Evolutionary conservation across 2,113 vertebrate genomes (phyloP).

Genomic region (Rhegmatorhina hoffmannsi): DNA sequence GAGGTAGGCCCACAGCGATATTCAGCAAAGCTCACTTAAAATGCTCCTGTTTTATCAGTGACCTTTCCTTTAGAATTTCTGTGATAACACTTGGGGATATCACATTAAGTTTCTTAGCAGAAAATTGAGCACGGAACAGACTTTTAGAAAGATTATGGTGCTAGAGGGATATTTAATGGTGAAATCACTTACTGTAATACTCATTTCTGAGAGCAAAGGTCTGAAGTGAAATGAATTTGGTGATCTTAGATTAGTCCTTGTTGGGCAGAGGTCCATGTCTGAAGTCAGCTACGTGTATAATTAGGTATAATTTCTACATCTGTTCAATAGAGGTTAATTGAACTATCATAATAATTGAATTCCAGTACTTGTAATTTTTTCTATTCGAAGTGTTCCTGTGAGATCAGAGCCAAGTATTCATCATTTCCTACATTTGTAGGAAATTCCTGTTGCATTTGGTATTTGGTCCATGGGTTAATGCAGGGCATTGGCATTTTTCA

Average conservation of each 20-base stretch:
- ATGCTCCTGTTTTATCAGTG: constrained; percentile 13
- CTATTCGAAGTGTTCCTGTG: constrained; percentile 26
- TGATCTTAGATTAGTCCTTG: constrained; percentile 41
- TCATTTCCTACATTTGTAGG: background rate
- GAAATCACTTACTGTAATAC: constrained; percentile 61
- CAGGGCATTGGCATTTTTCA: constrained; percentile 23
- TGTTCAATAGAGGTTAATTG: constrained; percentile 62
- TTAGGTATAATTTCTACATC: constrained; percentile 60
- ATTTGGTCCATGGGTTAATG: constrained; percentile 8
- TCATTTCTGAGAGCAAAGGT: constrained; percentile 68
- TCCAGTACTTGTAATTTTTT: constrained; percentile 41
- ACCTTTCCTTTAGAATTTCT: constrained; percentile 57
- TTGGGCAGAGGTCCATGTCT: constrained; percentile 54
- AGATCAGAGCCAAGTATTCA: constrained; percentile 36
- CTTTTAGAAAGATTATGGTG: constrained; percentile 43
- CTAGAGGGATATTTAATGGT: constrained; percentile 63
- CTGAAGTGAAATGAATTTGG: constrained; percentile 59
- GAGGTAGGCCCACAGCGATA: constrained; percentile 33
- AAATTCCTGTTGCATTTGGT: background rate
- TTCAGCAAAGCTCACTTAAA: constrained; percentile 31
- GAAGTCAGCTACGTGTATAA: constrained; percentile 56
- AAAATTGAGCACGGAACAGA: constrained; percentile 29
- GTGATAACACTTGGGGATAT: constrained; percentile 38
- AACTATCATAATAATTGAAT: constrained; percentile 64
- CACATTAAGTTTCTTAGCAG: constrained; percentile 34